phyloP scores from a whole-genome alignment of 2,797 vertebrate species.

The Benthosema pterotum region DNA sequence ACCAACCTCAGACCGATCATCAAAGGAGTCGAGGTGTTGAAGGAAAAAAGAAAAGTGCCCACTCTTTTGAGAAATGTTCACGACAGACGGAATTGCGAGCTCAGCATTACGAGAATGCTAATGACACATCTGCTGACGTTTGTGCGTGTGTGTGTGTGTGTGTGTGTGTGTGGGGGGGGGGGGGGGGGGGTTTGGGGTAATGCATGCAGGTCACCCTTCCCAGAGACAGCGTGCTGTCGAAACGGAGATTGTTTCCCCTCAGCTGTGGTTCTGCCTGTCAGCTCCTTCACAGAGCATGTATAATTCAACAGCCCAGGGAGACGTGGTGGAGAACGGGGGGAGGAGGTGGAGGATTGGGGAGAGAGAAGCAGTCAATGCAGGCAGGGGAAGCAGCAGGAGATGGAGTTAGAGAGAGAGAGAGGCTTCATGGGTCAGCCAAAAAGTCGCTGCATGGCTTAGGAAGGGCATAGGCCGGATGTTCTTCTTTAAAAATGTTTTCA shows the following conservation, averaged over 20 bases:
- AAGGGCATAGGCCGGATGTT: constrained; percentile 8
- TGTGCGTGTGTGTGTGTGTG: neutral
- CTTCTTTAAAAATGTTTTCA: neutral
- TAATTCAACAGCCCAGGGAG: constrained; percentile 68
- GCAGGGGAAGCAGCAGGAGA: constrained; percentile 33
- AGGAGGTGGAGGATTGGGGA: constrained; percentile 5
- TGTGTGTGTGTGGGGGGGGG: neutral
- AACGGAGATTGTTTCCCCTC: constrained; percentile 65
- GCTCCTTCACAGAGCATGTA: constrained; percentile 68
- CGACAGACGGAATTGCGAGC: constrained; percentile 33
- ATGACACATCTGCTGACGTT: constrained; percentile 44
- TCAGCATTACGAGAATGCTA: constrained; percentile 43
- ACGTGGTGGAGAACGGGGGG: neutral
- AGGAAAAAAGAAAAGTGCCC: constrained; percentile 2
- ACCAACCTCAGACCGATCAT: constrained; percentile 20
- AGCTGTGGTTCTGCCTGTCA: constrained; percentile 70
- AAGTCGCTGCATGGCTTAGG: neutral
- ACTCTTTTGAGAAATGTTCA: constrained; percentile 36
- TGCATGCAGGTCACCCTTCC: constrained; percentile 52
- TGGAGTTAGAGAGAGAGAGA: constrained; percentile 13
- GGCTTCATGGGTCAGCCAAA: neutral
- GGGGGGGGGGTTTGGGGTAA: constrained; percentile 18
- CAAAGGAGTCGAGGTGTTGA: neutral
- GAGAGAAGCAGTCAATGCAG: neutral
- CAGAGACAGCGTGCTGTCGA: constrained; percentile 53